Base-by-base conservation (phyloP, 2,113 vertebrate genomes). In the Strix aluco region DNA sequence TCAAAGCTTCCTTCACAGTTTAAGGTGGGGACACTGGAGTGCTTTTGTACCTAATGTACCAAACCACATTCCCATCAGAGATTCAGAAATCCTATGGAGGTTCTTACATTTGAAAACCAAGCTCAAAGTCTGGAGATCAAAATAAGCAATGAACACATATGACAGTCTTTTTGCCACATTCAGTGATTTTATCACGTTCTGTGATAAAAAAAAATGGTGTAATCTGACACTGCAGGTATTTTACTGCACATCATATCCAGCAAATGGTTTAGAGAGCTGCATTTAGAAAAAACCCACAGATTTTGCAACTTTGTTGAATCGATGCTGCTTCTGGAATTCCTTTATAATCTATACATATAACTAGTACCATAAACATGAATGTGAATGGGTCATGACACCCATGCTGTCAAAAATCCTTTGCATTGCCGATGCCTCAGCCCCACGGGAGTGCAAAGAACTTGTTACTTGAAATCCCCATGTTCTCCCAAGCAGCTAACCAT, bases 381-480 rank as follows among this genome's bases (percentile, higher is more conserved):
- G 17, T 32, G 66, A 84, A 83, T 3, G 4, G 9, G 36, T 52
- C 21, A 40, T 6, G 54, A 62, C 7, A 42, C 25, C 26, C 32
- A 63, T 42, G 40, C 40, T 42, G 40, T 42, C 40, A 62, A 70
- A 74, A 47, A 29, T 25, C 14, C 9, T 27, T 20, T 38, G 22
- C 17, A 51, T 15, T 65, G 30, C 18, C 49, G 57, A 19, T 9
- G 13, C 8, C 42, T 74, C 66, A 65, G 25, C 5, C 30, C 7
- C 3, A 0, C 0, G 0, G 4, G 27, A 78, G 1, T 3, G 23
- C 38, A 59, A 58, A 66, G 32, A 84, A 49, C 7, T 34, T 32
- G 6, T 36, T 54, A 27, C 11, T 7, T 57, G 23, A 16, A 13
- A 73, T 40, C 3, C 32, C 11, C 26, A 34, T 12, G 36, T 18